Conservation (phyloP, 2,113 vertebrate genomes). For the Erythrocebus patas region DNA sequence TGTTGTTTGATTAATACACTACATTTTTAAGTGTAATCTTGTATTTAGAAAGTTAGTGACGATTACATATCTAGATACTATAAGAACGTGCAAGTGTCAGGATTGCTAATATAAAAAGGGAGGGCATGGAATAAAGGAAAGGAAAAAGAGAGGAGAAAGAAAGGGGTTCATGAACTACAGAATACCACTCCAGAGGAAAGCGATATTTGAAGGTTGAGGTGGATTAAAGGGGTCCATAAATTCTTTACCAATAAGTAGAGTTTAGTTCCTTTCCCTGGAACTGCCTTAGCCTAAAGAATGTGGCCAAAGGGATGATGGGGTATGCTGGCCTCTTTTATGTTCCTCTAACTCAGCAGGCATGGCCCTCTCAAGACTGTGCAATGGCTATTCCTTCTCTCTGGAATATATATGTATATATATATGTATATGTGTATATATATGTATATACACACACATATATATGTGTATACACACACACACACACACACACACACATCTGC, state of each 20-base stretch:
- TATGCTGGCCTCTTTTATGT: not conserved
- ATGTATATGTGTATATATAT: no score
- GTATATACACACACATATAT: no score
- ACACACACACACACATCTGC: not conserved
- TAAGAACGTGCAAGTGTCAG: not conserved
- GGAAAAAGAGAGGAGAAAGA: not conserved
- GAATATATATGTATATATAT: not conserved
- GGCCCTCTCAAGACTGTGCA: not conserved
- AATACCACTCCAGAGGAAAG: not conserved
- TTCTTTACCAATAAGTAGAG: not conserved
- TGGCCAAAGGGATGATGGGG: not conserved
- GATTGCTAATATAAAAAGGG: not conserved
- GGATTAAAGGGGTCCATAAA: not conserved
- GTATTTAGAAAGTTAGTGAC: not conserved
- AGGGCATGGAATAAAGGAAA: not conserved
- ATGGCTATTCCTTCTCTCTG: not conserved
- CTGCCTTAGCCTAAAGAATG: not conserved
- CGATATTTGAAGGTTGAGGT: not conserved
- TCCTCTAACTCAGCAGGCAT: not conserved
- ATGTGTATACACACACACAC: no score
- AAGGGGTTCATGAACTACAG: not conserved
- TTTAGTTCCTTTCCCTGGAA: not conserved
- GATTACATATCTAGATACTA: not conserved
- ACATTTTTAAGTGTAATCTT: not conserved
- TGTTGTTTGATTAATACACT: not conserved